Evolutionary conservation across 1,140 invertebrate species (phyloP), one percentile per base, ranked within the genome.

Genomic region (Drosophila lacertosa): DNA sequence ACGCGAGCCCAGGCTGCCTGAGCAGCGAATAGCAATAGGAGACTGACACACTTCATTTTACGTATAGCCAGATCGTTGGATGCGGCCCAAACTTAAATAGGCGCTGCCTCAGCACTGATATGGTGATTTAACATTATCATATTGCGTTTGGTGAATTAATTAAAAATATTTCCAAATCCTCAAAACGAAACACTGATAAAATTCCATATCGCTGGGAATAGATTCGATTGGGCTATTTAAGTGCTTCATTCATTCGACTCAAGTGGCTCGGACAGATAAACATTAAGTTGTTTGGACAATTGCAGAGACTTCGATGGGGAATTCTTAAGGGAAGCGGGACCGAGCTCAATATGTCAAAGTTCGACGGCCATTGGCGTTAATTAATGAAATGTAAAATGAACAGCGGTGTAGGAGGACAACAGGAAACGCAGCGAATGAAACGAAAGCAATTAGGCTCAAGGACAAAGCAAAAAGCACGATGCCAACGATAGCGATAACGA

Each of bases 321-420:
- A 32, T 10, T 10, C 51, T 16, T 32, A 33, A 33, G 45, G 7
- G 3, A 0, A 11, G 22, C 20, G 53, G 18, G 37, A 44, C 47
- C 44, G 57, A 75, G 82, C 82, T 82, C 82, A 88, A 88, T 88
- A 89, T 88, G 82, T 78, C 82, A 88, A 78, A 82, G 82, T 74
- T 86, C 82, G 77, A 44, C 57, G 71, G 44, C 66, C 78, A 82
- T 82, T 82, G 82, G 69, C 77, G 68, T 78, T 89, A 82, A 88
- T 88, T 88, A 88, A 88, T 88, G 83, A 80, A 88, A 88, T 88
- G 83, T 88, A 88, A 88, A 88, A 73, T 82, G 78, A 82, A 88
- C 82, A 74, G 50, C 50, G 63, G 26, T 58, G 40, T 32, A 9
- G 42, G 57, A 54, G 18, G 29, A 77, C 18, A 62, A 72, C 80